A percentile compares a stretch with the other conserved stretches of the same genome.
phyloP scores from a whole-genome alignment of 2,113 vertebrate species.

The Ia io region DNA sequence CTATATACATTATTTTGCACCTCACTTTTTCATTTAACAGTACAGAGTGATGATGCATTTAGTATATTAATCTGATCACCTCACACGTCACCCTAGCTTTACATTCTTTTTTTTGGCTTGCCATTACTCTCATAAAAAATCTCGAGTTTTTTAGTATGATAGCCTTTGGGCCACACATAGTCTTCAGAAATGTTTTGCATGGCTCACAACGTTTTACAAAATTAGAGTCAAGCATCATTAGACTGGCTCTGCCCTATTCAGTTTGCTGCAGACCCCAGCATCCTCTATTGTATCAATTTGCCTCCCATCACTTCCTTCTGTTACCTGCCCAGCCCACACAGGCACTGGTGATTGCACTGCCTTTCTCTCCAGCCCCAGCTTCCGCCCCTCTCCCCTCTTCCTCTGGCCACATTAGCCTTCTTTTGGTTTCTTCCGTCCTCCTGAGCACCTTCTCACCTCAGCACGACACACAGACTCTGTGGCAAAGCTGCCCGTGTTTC shows the following conservation, averaged over 20 bases:
- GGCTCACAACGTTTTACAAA: not conserved
- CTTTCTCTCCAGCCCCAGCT: not conserved
- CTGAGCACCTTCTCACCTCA: not conserved
- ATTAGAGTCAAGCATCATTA: not conserved
- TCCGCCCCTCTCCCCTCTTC: too few relatives aligned
- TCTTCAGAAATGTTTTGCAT: not conserved
- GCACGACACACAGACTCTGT: not conserved
- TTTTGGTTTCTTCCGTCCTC: not conserved
- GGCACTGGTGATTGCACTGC: accelerated
- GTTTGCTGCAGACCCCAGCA: not conserved
- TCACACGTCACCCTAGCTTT: not conserved
- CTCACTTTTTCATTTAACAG: not conserved
- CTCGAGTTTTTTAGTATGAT: not conserved
- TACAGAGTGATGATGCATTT: not conserved
- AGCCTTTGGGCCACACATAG: not conserved
- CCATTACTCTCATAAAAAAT: not conserved
- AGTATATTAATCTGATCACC: not conserved
- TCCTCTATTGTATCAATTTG: not conserved
- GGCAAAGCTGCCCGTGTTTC: not conserved
- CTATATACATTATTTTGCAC: not conserved
- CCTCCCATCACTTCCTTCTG: not conserved
- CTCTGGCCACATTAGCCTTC: not conserved
- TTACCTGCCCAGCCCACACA: not conserved
- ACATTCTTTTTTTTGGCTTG: not conserved
- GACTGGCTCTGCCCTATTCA: not conserved